Evolutionary conservation across 2,888 invertebrate genomes (phyloP).

Genomic region (Thymelicus sylvestris): DNA sequence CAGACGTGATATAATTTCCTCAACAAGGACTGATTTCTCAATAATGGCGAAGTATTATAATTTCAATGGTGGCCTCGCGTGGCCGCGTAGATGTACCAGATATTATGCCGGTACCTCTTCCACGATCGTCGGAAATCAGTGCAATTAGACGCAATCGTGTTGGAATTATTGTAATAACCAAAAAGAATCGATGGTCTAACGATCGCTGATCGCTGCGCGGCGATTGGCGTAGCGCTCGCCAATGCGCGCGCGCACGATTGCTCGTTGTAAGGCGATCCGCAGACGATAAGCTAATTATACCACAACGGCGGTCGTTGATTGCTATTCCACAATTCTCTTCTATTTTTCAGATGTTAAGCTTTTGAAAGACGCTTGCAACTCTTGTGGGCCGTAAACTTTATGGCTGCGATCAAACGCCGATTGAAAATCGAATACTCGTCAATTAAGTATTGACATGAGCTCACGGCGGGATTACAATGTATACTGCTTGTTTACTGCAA

Average conservation of each 20-base stretch:
- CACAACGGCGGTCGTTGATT: conserved; percentile 64
- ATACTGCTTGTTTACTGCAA: no score
- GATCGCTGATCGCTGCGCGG: conserved; percentile 65
- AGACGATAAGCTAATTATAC: conserved; percentile 80
- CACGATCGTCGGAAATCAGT: conserved; percentile 74
- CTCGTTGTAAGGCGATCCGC: conserved; percentile 67
- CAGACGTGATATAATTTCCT: conserved; percentile 62
- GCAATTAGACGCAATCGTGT: conserved; percentile 82
- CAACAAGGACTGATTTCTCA: conserved; percentile 62
- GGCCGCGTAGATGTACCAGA: conserved; percentile 62
- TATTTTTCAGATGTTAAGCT: conserved; percentile 73
- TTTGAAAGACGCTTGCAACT: conserved; percentile 54
- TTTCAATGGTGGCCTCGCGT: conserved; percentile 49
- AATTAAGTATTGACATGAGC: not conserved
- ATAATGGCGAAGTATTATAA: conserved; percentile 56
- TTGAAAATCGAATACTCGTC: conserved; percentile 57
- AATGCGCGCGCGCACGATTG: conserved; percentile 76
- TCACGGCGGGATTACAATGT: no score
- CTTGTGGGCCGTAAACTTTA: conserved; percentile 52
- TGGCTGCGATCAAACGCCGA: conserved; percentile 64
- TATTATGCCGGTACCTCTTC: conserved; percentile 58
- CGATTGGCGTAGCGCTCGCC: conserved; percentile 75
- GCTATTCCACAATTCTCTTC: conserved; percentile 66
- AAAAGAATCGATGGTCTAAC: conserved; percentile 80
- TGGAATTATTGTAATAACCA: conserved; percentile 83